Evolutionary conservation across 2,113 vertebrate genomes (phyloP).

Genomic region (Nansenia antarctica): DNA sequence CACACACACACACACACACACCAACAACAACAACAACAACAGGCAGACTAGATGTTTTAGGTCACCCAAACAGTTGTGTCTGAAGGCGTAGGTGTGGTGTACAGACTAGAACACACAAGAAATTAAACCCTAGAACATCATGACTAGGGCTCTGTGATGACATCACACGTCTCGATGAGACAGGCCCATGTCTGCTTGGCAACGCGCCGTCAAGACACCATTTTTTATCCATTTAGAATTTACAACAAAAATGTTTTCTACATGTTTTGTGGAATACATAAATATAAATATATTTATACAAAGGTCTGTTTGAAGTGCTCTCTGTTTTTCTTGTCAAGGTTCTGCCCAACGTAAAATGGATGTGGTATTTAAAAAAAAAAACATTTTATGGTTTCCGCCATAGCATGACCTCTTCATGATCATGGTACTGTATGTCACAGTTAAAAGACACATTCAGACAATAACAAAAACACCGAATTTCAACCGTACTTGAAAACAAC

Average conservation of each 20-base stretch:
- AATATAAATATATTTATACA: neutral
- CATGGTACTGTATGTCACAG: neutral
- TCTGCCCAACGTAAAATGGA: neutral
- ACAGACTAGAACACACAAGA: neutral
- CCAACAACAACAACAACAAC: too few species aligned
- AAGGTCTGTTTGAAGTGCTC: neutral
- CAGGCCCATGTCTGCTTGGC: too few species aligned
- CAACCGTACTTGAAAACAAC: constrained; percentile 3
- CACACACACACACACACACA: too few species aligned
- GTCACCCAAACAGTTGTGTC: neutral
- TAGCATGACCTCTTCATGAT: constrained; percentile 2
- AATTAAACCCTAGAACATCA: neutral
- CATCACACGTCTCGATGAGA: neutral
- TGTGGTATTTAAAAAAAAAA: neutral
- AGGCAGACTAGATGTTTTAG: neutral
- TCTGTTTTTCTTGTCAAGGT: neutral
- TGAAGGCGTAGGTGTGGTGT: neutral
- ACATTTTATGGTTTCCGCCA: constrained; percentile 10
- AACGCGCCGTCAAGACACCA: too few species aligned
- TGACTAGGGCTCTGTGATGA: neutral
- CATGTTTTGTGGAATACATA: too few species aligned
- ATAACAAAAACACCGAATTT: constrained; percentile 3
- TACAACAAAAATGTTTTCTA: too few species aligned
- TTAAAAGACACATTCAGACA: neutral
- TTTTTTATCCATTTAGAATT: neutral